Percentiles rank a stretch among this genome's conserved stretches.
These are phyloP conservation scores for Agraylea sexmaculata DNA, from an alignment of 1,140 invertebrate genomes.

Conservation along the genomic window DNA sequence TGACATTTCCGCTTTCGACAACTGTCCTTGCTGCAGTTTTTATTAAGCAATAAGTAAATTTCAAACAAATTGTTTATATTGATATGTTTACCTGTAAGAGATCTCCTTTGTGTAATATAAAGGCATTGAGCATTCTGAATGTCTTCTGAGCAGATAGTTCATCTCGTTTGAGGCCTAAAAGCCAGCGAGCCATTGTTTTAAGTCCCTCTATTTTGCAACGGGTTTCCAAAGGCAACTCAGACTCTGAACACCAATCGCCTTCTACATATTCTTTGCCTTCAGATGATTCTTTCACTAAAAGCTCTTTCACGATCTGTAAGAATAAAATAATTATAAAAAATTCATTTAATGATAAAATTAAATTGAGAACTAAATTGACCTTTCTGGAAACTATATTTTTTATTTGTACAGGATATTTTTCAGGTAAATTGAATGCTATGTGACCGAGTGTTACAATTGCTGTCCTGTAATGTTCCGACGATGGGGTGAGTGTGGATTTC, in stretches of 20 bases:
- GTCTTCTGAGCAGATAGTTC: slow-evolving; percentile 86
- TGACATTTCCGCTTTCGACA: slow-evolving; percentile 78
- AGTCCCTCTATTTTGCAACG: slow-evolving; percentile 88
- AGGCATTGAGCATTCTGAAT: slow-evolving; percentile 81
- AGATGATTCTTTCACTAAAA: slow-evolving; percentile 73
- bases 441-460: slow-evolving; percentile 90
- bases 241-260: slow-evolving; percentile 76
- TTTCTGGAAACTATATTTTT: slow-evolving; percentile 91
- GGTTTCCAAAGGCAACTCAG: slow-evolving; percentile 81
- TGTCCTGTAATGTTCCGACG: slow-evolving; percentile 77
- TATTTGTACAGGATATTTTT: slow-evolving; percentile 77
- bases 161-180: slow-evolving; percentile 81
- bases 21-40: slow-evolving; percentile 53
- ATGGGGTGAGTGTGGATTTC: slow-evolving; percentile 62
- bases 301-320: slow-evolving; percentile 79
- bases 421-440: slow-evolving; percentile 83
- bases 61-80: neutral
- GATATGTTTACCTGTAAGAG: slow-evolving; percentile 36
- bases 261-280: slow-evolving; percentile 40
- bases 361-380: slow-evolving; percentile 39
- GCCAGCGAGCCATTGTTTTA: slow-evolving; percentile 93
- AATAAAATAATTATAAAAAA: slow-evolving; percentile 8
- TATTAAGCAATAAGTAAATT: slow-evolving; percentile 5
- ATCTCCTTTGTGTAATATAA: slow-evolving; percentile 82
- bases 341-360: neutral